Conservation (phyloP, 2,113 vertebrate genomes). For the Cranoglanis bouderius region DNA sequence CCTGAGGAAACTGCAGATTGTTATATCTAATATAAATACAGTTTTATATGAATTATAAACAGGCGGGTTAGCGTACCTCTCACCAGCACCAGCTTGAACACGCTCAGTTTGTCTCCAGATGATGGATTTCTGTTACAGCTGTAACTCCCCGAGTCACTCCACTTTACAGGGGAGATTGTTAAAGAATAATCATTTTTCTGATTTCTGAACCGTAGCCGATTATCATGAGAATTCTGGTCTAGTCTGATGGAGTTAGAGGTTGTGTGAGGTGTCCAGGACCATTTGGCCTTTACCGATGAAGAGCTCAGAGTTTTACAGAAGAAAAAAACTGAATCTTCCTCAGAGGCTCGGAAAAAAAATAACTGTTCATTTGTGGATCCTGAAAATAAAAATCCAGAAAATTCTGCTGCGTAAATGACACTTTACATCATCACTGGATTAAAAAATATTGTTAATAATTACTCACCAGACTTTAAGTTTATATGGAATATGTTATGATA, state of each 20-base stretch:
- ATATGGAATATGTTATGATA: not conserved
- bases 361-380: not conserved
- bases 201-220: not conserved
- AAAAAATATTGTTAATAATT: not conserved
- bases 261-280: not conserved
- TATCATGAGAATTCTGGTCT: not conserved
- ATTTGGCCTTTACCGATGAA: not conserved
- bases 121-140: not conserved
- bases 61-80: not conserved
- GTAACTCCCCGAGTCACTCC: not conserved
- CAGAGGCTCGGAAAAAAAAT: not conserved
- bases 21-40: not conserved
- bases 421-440: not conserved
- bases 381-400: not conserved
- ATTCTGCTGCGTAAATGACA: not conserved
- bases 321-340: not conserved
- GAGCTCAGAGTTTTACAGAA: conserved; percentile 3
- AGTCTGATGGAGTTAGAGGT: not conserved
- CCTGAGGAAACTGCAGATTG: not conserved
- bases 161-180: not conserved
- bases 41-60: not conserved
- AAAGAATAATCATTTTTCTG: not conserved
- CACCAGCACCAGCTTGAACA: not conserved
- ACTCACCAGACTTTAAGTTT: not conserved
- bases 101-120: not conserved